phyloP scores from a whole-genome alignment of 1,140 invertebrate genomes.

The Tetragnatha versicolor region DNA sequence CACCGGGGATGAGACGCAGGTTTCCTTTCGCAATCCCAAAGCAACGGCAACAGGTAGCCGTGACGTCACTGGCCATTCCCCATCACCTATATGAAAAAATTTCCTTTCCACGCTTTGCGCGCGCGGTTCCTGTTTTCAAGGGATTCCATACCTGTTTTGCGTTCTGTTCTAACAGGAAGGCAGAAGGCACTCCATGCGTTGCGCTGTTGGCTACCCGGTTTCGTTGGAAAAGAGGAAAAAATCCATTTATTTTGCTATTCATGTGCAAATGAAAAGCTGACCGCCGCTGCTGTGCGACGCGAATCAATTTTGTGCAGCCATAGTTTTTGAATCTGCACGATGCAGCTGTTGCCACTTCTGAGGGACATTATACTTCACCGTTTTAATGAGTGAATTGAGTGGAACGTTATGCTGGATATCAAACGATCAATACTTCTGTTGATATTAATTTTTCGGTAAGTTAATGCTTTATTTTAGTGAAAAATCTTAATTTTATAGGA shows the following conservation, averaged over 20 bases:
- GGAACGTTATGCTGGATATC: slow-evolving; percentile 8
- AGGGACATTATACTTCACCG: not conserved
- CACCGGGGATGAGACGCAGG: not conserved
- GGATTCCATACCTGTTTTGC: slow-evolving; percentile 39
- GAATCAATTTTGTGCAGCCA: not conserved
- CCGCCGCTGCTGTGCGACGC: not conserved
- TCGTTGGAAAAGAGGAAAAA: not conserved
- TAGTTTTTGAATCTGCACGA: not conserved
- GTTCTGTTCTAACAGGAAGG: not conserved
- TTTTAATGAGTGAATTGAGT: slow-evolving; percentile 10
- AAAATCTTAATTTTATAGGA: no score
- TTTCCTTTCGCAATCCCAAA: not conserved
- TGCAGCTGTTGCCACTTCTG: slow-evolving; percentile 26
- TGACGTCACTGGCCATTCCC: slow-evolving; percentile 34
- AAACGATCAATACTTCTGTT: not conserved
- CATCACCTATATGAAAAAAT: slow-evolving; percentile 25
- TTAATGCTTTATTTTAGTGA: no score
- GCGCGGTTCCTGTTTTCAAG: slow-evolving; percentile 48
- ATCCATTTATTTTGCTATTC: not conserved
- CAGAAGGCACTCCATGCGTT: not conserved
- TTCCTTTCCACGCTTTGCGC: slow-evolving; percentile 28
- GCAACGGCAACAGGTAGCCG: slow-evolving; percentile 14
- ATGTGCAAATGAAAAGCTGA: not conserved
- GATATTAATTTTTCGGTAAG: slow-evolving; percentile 21
- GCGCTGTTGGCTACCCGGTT: not conserved